These are phyloP conservation scores for Helostoma temminkii DNA, from an alignment of 2,797 vertebrate genomes.

Conservation along the genomic window DNA sequence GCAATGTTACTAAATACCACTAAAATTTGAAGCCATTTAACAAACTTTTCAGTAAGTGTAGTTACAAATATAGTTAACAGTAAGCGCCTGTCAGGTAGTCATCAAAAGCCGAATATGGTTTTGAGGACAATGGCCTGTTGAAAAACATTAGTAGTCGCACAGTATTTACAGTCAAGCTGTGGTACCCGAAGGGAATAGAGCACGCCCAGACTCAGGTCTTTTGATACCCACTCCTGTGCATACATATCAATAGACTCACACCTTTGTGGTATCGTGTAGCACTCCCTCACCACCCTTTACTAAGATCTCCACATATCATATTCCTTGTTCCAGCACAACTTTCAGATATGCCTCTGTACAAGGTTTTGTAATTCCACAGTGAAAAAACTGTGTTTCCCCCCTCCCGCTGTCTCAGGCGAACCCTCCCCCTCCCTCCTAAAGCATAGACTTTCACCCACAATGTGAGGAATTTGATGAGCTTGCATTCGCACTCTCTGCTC, in stretches of 20 bases:
- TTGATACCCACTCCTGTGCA: conserved; percentile 61
- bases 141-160: conserved; percentile 4
- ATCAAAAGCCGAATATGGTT: background rate
- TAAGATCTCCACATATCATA: conserved; percentile 37
- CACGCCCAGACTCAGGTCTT: conserved; percentile 31
- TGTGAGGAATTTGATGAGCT: conserved; percentile 81
- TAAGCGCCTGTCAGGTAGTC: background rate
- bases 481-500: conserved; percentile 64
- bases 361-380: conserved; percentile 34
- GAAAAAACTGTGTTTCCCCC: conserved; percentile 7
- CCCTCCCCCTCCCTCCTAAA: conserved; percentile 38
- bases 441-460: conserved; percentile 68
- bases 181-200: conserved; percentile 45
- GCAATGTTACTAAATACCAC: background rate
- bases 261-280: conserved; percentile 60
- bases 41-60: background rate
- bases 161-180: conserved; percentile 42
- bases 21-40: background rate
- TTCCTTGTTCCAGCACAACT: conserved; percentile 23
- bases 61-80: background rate
- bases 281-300: conserved; percentile 18
- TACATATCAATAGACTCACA: conserved; percentile 78
- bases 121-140: background rate
- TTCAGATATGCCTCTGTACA: conserved; percentile 44
- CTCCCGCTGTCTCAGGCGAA: conserved; percentile 48